phyloP scores from a whole-genome alignment of 2,113 vertebrate genomes.

The Tachuris rubrigastra region DNA sequence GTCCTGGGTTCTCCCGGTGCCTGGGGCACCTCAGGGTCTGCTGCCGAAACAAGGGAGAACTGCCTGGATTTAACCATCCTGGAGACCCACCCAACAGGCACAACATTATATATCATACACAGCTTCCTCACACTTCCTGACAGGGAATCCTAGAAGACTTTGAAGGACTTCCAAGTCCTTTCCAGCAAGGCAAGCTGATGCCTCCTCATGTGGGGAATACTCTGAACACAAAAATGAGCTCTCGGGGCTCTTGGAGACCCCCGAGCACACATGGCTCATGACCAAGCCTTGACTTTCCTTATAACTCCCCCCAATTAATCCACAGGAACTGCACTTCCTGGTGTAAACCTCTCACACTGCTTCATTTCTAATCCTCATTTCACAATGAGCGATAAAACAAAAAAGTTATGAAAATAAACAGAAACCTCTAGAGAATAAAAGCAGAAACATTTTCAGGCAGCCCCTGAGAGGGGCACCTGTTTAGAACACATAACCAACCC shows the following conservation, averaged over 20 bases:
- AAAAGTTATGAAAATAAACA: neutral
- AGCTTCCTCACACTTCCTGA: rapidly evolving
- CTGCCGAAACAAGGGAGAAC: neutral
- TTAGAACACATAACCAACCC: rapidly evolving
- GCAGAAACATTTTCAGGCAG: neutral
- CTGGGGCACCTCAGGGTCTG: neutral
- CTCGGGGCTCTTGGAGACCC: neutral
- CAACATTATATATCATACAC: rapidly evolving
- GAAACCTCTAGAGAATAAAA: neutral
- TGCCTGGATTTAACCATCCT: rapidly evolving
- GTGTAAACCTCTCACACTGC: rapidly evolving
- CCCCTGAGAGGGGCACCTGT: neutral
- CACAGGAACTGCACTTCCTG: rapidly evolving
- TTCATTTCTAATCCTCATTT: rapidly evolving
- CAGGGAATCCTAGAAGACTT: neutral
- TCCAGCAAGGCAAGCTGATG: neutral
- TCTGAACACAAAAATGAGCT: neutral
- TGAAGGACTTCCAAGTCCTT: neutral
- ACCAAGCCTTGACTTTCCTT: neutral
- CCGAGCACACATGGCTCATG: rapidly evolving
- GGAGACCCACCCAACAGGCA: rapidly evolving
- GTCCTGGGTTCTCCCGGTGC: neutral
- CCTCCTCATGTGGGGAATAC: rapidly evolving
- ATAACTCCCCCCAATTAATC: rapidly evolving
- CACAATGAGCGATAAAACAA: rapidly evolving